Evolutionary conservation across 2,797 vertebrate species (phyloP).

Genomic region (Ctenochaetus hawaiiensis): DNA sequence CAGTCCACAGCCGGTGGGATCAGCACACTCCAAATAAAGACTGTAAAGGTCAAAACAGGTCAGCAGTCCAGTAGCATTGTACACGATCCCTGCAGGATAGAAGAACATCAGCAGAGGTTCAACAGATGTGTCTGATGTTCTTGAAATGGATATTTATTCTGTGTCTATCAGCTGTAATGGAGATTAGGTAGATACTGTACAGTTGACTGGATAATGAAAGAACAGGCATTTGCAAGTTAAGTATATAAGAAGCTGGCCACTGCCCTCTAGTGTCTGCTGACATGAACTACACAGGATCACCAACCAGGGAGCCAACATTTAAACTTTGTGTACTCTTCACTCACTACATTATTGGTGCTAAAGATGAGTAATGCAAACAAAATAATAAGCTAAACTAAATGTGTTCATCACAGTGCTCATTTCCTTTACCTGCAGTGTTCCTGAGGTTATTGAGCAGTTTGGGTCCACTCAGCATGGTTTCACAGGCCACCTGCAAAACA

Average conservation of each 20-base stretch:
- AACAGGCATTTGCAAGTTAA: background rate
- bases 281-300: constrained; percentile 12
- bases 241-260: background rate
- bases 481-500: constrained; percentile 88
- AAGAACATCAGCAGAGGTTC: background rate
- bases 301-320: too few species aligned
- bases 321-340: too few species aligned
- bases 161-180: background rate
- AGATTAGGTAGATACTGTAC: background rate
- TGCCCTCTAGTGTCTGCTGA: constrained; percentile 37
- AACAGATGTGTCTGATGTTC: background rate
- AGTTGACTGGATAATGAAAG: background rate
- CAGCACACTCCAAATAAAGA: constrained; percentile 89
- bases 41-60: constrained; percentile 88
- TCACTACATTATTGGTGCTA: too few species aligned
- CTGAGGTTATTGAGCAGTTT: constrained; percentile 87
- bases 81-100: constrained; percentile 87
- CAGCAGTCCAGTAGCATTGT: constrained; percentile 87
- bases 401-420: background rate
- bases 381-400: background rate
- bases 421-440: constrained; percentile 86
- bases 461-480: constrained; percentile 82
- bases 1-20: constrained; percentile 92
- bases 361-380: background rate
- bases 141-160: background rate